Evolutionary conservation across 2,888 invertebrate genomes (phyloP).

Genomic region (Protodeltote pygarga): DNA sequence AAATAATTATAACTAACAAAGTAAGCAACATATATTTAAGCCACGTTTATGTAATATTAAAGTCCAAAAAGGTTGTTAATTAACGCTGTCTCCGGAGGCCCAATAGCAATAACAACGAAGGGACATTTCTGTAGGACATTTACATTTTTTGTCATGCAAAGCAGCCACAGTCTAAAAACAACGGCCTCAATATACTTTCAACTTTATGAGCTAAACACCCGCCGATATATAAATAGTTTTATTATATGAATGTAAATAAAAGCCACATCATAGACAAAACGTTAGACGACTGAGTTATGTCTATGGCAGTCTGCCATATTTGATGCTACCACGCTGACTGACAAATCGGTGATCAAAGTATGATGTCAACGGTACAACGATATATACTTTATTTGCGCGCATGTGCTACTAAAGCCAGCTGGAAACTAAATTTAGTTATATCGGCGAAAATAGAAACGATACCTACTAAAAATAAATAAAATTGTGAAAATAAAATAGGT

Average conservation of each 20-base stretch:
- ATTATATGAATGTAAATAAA: not conserved
- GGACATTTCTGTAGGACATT: no score
- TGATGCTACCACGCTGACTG: conserved; percentile 18
- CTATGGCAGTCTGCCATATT: conserved; percentile 28
- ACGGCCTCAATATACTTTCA: not conserved
- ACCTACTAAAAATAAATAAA: no score
- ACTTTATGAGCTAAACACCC: conserved; percentile 3
- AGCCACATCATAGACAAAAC: not conserved
- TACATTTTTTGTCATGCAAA: not conserved
- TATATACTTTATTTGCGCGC: conserved; percentile 7
- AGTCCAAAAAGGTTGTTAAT: conserved; percentile 6
- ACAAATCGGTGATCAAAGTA: conserved; percentile 33
- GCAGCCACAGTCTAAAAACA: not conserved
- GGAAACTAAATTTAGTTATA: no score
- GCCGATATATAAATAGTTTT: not conserved
- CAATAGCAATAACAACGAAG: not conserved
- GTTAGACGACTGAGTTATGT: not conserved
- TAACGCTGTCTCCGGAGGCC: conserved; percentile 10
- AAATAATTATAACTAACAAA: no score
- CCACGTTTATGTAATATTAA: no score
- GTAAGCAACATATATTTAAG: no score
- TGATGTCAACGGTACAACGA: conserved; percentile 8
- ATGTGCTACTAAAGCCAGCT: not conserved
- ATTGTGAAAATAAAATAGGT: no score
- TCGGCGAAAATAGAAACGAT: no score